Base-by-base conservation (phyloP, 1,140 invertebrate species). In the Hesperophylax magnus region DNA sequence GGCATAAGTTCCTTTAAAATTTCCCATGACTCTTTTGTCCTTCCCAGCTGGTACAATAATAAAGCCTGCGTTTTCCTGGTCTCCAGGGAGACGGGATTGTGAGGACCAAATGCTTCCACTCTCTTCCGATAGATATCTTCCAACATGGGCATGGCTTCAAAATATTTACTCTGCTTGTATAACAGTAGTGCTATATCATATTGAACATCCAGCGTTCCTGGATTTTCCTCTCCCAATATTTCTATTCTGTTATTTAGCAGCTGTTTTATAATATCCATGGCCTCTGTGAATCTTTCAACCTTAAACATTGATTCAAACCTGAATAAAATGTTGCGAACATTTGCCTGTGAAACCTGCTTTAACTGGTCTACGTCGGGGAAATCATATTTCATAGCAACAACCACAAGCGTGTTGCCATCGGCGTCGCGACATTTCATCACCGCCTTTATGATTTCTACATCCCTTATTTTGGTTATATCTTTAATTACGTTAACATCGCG, bases 221-320 rank as follows among this genome's bases (percentile, higher is more conserved):
- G 69, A 15, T 53, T 71, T 53, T 72, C 69, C 3, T 54, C 39
- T 53, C 69, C 69, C 15, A 72, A 72, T 54, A 72, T 53, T 72
- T 53, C 69, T 2, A 22, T 22, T 54, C 69, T 72, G 24, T 72
- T 22, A 14, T n/a, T 69, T 17, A 15, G 18, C 18, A 52, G 39
- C 17, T 20, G 11, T 54, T 22, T 9, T 11, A 72, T 17, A 14
- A 72, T 11, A 17, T 20, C 9, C 15, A 72, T 24, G 27, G 69
- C 69, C 24, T 72, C 18, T 7, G 69, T 39, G 15, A 11, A 72
- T 0, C 53, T 52, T 72, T 72, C 69, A 20, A 22, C 24, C 20
- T 4, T 11, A 17, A 47, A 4, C 52, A 53, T 22, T 22, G 5
- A 20, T 3, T 53, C 47, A 4, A 20, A 47, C 39, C 2, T 0